Conservation (phyloP, 2,113 vertebrate species). For the Rhea americana region DNA sequence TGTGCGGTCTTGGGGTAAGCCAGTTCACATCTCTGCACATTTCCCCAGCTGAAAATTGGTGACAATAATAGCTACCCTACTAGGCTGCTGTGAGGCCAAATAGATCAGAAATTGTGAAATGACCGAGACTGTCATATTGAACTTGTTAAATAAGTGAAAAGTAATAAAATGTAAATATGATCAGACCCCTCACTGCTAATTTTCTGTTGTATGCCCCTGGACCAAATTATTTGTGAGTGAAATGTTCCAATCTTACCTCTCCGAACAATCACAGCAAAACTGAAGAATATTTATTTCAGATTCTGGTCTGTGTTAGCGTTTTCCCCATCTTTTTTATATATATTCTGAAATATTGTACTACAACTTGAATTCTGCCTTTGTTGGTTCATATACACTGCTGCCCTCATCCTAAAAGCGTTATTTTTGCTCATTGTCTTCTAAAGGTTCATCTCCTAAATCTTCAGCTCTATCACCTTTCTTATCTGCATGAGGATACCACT, state of each 20-base stretch:
- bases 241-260: not conserved
- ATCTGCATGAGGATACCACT: not conserved
- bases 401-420: not conserved
- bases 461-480: not conserved
- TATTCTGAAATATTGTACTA: not conserved
- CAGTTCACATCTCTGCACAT: not conserved
- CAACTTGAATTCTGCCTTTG: not conserved
- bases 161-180: not conserved
- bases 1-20: not conserved
- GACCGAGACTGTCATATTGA: not conserved
- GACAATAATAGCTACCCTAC: not conserved
- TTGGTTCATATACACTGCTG: not conserved
- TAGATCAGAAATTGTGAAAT: not conserved
- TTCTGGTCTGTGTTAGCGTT: not conserved
- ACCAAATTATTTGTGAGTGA: not conserved
- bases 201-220: not conserved
- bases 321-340: not conserved
- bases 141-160: not conserved
- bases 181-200: not conserved
- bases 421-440: not conserved
- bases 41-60: not conserved
- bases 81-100: not conserved
- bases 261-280: not conserved
- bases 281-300: not conserved
- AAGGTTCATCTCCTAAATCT: not conserved